A percentile compares a stretch with the other conserved stretches of the same genome.
phyloP scores from a whole-genome alignment of 2,888 invertebrate species.

The Coelogynopora nodosa region DNA sequence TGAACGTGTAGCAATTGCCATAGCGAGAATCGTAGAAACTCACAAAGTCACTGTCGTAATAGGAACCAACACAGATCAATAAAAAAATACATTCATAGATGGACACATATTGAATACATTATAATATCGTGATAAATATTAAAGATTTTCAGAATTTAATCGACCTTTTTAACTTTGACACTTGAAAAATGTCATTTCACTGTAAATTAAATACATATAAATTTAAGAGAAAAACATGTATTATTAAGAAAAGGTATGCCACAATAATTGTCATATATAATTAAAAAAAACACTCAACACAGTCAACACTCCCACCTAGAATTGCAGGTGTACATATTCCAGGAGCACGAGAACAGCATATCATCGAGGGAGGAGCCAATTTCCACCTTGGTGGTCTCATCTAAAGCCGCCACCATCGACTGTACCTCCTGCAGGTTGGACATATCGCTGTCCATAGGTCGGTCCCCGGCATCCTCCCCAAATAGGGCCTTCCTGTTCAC shows the following conservation, averaged over 20 bases:
- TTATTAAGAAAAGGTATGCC: too few relatives aligned
- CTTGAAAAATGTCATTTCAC: too few relatives aligned
- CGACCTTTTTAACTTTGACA: too few relatives aligned
- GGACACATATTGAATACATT: too few relatives aligned
- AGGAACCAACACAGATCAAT: too few relatives aligned
- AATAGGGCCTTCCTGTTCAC: background rate
- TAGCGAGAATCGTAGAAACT: slow-evolving; percentile 53
- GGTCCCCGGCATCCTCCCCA: background rate
- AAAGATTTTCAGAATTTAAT: too few relatives aligned
- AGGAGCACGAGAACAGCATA: slow-evolving; percentile 38
- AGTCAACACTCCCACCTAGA: background rate
- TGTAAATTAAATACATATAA: too few relatives aligned
- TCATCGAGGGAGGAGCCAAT: background rate
- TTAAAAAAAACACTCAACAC: background rate
- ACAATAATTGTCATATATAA: too few relatives aligned
- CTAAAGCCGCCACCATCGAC: background rate
- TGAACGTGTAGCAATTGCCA: slow-evolving; percentile 60
- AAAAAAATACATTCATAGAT: too few relatives aligned
- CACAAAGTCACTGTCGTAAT: slow-evolving; percentile 60
- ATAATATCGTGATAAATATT: too few relatives aligned
- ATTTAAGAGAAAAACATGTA: background rate
- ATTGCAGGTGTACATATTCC: slow-evolving; percentile 35
- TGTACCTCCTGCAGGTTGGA: slow-evolving; percentile 5
- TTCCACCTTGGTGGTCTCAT: background rate
- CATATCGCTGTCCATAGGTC: background rate